These are phyloP conservation scores for Rhingia rostrata DNA, from an alignment of 2,888 invertebrate species.

Conservation along the genomic window DNA sequence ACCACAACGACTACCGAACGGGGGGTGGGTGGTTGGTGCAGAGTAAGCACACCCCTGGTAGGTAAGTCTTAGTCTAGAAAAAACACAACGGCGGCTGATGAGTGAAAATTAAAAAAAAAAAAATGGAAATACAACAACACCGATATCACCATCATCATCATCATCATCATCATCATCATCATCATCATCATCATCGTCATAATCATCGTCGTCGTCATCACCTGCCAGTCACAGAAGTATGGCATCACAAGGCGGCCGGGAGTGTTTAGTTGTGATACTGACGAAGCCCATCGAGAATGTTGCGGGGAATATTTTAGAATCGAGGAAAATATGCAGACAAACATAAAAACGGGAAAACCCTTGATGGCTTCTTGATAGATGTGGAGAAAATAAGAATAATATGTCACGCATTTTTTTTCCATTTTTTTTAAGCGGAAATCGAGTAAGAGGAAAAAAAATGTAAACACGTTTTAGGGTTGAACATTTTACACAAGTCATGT, in stretches of 20 bases:
- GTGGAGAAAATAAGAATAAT: slow-evolving; percentile 4
- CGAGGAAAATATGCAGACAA: not conserved
- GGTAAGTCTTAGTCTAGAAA: slow-evolving; percentile 15
- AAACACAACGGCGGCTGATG: slow-evolving; percentile 30
- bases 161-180: slow-evolving; percentile 27
- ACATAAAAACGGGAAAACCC: slow-evolving; percentile 1
- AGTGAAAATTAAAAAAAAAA: slow-evolving; percentile 36
- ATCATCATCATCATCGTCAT: slow-evolving; percentile 6
- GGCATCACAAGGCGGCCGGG: slow-evolving; percentile 28
- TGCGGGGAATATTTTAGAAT: slow-evolving; percentile 12
- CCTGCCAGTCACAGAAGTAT: slow-evolving; percentile 44
- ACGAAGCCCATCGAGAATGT: not conserved
- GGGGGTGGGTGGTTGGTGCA: not conserved
- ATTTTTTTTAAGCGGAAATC: not conserved
- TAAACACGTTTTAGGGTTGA: not conserved
- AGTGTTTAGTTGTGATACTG: slow-evolving; percentile 17
- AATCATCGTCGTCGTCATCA: slow-evolving; percentile 36
- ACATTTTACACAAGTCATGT: not conserved
- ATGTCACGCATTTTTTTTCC: slow-evolving; percentile 49
- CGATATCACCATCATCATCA: slow-evolving; percentile 6
- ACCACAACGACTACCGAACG: slow-evolving; percentile 33
- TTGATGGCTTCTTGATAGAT: slow-evolving; percentile 32
- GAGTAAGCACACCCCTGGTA: not conserved
- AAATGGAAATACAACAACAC: slow-evolving; percentile 4
- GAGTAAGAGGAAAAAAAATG: not conserved